These are phyloP conservation scores for Castor canadensis DNA, from an alignment of 2,113 vertebrate species.

Conservation along the genomic window DNA sequence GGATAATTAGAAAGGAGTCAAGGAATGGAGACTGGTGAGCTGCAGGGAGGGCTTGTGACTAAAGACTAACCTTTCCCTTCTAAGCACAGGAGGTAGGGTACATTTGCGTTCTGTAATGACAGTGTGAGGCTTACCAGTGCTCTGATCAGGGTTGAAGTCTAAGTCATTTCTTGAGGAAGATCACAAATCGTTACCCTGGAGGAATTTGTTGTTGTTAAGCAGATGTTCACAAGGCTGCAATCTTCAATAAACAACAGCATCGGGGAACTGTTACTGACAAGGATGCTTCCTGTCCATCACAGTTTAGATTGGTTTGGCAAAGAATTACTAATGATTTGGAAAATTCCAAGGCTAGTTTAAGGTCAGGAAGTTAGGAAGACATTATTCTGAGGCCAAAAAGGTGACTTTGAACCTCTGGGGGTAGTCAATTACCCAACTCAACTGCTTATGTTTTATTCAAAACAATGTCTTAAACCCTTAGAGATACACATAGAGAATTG, in stretches of 20 bases:
- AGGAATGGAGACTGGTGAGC: background rate
- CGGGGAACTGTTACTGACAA: slow-evolving; percentile 12
- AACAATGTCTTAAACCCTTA: background rate
- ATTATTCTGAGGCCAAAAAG: slow-evolving; percentile 44
- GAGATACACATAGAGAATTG: slow-evolving; percentile 25
- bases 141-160: background rate
- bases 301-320: slow-evolving; percentile 44
- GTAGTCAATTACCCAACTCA: background rate
- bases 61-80: background rate
- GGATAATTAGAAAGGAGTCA: background rate
- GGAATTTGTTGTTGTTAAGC: slow-evolving; percentile 62
- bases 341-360: slow-evolving; percentile 55
- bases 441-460: slow-evolving; percentile 55
- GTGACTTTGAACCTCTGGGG: slow-evolving; percentile 45
- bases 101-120: background rate
- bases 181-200: slow-evolving; percentile 47
- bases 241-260: slow-evolving; percentile 45
- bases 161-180: slow-evolving; percentile 18
- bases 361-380: slow-evolving; percentile 44
- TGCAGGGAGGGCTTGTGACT: background rate
- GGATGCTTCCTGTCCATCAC: slow-evolving; percentile 34
- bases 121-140: background rate
- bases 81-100: background rate
- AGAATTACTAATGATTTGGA: slow-evolving; percentile 54
- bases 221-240: slow-evolving; percentile 31